Evolutionary conservation across 2,797 vertebrate genomes (phyloP).

Genomic region (Sebastes cheni): DNA sequence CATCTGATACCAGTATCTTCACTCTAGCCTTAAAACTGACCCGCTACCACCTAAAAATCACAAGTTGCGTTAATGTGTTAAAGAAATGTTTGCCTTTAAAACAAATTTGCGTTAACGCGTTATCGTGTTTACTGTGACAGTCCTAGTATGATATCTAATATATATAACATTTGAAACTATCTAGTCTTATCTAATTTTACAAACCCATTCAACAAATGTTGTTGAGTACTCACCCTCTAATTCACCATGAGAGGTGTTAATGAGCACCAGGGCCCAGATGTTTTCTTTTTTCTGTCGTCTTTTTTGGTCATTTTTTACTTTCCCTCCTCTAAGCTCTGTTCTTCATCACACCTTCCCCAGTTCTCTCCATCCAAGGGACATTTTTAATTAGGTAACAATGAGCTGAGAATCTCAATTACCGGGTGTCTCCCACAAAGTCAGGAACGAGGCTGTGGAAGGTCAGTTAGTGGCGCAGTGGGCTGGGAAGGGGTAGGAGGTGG

Average conservation of each 20-base stretch:
- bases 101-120: too few species aligned
- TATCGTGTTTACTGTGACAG: background rate
- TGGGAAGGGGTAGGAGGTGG: background rate
- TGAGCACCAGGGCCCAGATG: constrained; percentile 43
- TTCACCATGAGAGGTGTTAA: constrained; percentile 42
- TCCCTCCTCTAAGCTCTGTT: background rate
- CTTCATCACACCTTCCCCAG: constrained; percentile 10
- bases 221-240: background rate
- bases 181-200: background rate
- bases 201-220: background rate
- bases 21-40: background rate
- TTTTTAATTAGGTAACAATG: constrained; percentile 71
- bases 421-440: constrained; percentile 64
- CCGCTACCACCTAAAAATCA: background rate
- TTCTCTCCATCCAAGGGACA: constrained; percentile 24
- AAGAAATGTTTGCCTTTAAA: too few species aligned
- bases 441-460: constrained; percentile 15
- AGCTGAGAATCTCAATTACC: constrained; percentile 70
- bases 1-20: background rate
- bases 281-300: background rate
- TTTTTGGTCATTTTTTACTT: constrained; percentile 4
- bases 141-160: background rate
- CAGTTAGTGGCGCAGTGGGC: background rate
- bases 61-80: background rate
- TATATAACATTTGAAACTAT: background rate